Percentiles rank a stretch among this genome's conserved stretches.
Evolutionary conservation across 2,113 vertebrate species (phyloP).

Genomic region (Odobenus rosmarus): DNA sequence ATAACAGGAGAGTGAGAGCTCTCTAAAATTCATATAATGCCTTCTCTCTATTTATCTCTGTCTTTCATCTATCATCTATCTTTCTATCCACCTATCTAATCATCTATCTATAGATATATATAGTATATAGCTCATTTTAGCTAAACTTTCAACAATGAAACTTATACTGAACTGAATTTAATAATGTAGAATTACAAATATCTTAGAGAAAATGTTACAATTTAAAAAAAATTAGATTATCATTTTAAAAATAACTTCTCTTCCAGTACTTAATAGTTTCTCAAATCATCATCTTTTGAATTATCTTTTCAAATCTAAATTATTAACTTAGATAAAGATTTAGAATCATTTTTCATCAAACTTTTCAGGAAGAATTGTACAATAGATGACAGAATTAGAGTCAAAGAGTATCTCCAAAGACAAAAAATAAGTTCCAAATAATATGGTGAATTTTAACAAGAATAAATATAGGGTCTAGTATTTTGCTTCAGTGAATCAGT

Average conservation of each 20-base stretch:
- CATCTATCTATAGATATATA: not conserved
- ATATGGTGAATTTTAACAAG: not conserved
- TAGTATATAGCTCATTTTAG: not conserved
- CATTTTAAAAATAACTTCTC: not conserved
- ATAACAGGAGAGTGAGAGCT: not conserved
- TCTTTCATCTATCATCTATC: not conserved
- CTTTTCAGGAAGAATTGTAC: not conserved
- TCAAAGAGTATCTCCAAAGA: not conserved
- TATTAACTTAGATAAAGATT: not conserved
- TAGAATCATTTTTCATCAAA: not conserved
- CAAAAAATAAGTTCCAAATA: not conserved
- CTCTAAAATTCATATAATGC: not conserved
- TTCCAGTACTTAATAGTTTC: not conserved
- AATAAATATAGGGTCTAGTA: not conserved
- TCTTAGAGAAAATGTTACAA: not conserved
- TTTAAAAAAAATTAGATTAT: not conserved
- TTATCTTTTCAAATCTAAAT: not conserved
- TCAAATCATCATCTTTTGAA: not conserved
- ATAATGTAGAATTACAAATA: not conserved
- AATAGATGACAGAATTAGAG: not conserved
- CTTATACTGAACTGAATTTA: not conserved
- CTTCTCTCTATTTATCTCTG: not conserved
- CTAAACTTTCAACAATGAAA: not conserved
- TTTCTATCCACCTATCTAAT: not conserved
- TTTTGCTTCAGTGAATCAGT: not conserved